Evolutionary conservation across 2,113 vertebrate genomes (phyloP).

Genomic region (Halcyon malimbica): DNA sequence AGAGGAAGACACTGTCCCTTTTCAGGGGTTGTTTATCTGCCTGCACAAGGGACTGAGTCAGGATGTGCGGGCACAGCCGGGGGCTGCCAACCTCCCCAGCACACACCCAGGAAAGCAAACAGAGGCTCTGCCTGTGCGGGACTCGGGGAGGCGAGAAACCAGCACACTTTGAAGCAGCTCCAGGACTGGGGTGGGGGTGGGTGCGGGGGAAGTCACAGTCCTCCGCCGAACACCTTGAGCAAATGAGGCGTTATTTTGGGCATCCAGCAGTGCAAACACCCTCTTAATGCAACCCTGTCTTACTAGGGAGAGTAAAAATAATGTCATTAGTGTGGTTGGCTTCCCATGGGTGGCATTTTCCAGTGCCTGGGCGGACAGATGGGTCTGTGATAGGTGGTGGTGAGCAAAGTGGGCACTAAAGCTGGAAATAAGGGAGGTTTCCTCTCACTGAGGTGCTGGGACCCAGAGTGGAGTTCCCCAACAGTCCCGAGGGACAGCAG

Average conservation of each 20-base stretch:
- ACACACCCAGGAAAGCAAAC: slow-evolving; percentile 51
- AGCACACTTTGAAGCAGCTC: background rate
- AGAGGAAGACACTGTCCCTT: background rate
- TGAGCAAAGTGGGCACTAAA: background rate
- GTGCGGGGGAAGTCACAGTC: background rate
- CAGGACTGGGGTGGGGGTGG: background rate
- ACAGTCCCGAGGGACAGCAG: background rate
- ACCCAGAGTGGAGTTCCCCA: background rate
- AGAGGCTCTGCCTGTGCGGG: background rate
- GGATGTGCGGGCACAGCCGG: background rate
- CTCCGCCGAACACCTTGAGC: slow-evolving; percentile 6
- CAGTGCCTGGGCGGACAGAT: background rate
- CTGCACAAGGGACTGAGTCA: slow-evolving; percentile 2
- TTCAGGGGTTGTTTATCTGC: slow-evolving; percentile 26
- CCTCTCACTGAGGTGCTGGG: background rate
- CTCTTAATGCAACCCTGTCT: slow-evolving; percentile 45
- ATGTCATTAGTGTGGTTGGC: background rate
- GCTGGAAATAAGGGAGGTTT: background rate
- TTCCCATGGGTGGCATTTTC: background rate
- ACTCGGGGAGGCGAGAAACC: background rate
- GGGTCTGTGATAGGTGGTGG: background rate
- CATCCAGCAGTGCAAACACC: background rate
- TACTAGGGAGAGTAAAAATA: slow-evolving; percentile 3
- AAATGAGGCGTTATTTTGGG: slow-evolving; percentile 36
- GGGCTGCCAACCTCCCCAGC: background rate